These are phyloP conservation scores for Spea multiplicata DNA, from an alignment of 2,113 vertebrate species.

Conservation along the genomic window DNA sequence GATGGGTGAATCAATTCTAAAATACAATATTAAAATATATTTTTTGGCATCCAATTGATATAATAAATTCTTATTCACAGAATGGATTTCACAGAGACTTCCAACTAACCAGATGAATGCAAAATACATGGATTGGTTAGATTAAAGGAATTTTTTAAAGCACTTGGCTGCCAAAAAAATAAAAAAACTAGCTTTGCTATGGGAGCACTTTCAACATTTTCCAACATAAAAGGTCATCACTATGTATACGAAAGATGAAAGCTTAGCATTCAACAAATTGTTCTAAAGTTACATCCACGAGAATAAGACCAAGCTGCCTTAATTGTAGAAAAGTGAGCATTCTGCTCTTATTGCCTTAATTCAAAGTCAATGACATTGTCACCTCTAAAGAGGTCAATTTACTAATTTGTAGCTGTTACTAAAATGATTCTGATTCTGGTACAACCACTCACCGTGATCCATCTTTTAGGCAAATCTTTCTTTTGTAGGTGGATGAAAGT, in stretches of 20 bases:
- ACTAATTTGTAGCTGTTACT: neutral
- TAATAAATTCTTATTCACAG: slow-evolving; percentile 73
- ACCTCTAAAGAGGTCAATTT: slow-evolving; percentile 28
- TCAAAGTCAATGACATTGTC: slow-evolving; percentile 18
- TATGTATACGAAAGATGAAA: slow-evolving; percentile 65
- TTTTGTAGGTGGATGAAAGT: no score
- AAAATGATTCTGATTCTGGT: neutral
- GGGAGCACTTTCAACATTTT: slow-evolving; percentile 66
- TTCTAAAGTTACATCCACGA: slow-evolving; percentile 60
- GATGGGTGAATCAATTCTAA: slow-evolving; percentile 58
- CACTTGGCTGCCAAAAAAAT: slow-evolving; percentile 84
- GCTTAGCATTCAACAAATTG: slow-evolving; percentile 59
- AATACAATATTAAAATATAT: slow-evolving; percentile 57
- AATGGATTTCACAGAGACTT: slow-evolving; percentile 68
- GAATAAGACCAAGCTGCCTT: slow-evolving; percentile 52
- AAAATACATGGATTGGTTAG: slow-evolving; percentile 69
- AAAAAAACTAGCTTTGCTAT: slow-evolving; percentile 70
- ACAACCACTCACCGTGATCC: neutral
- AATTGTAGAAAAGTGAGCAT: neutral
- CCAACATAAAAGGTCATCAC: slow-evolving; percentile 68
- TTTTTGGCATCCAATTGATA: slow-evolving; percentile 60
- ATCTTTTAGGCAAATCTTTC: no score
- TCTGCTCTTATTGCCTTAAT: neutral
- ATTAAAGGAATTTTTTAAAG: slow-evolving; percentile 88
- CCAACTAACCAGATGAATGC: slow-evolving; percentile 72